phyloP scores from a whole-genome alignment of 2,113 vertebrate genomes.

The Otocyon megalotis region DNA sequence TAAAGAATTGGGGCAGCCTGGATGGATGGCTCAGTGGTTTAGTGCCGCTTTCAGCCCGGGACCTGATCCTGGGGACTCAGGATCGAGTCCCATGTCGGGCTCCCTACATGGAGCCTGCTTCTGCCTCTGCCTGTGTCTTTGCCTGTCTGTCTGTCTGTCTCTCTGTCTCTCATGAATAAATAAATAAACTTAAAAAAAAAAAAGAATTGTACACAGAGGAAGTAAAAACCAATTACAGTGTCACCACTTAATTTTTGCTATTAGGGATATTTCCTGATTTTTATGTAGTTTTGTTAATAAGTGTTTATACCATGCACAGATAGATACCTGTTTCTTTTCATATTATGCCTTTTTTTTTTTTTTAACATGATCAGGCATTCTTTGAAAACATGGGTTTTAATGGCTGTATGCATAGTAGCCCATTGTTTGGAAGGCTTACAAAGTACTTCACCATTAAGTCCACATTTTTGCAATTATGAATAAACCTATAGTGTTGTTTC shows the following conservation, averaged over 20 bases:
- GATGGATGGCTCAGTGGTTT: too few relatives aligned
- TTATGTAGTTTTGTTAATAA: background rate
- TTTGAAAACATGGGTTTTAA: conserved; percentile 36
- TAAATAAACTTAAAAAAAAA: background rate
- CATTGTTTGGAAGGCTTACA: background rate
- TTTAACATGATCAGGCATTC: background rate
- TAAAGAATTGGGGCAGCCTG: background rate
- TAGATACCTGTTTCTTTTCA: background rate
- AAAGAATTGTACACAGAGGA: background rate
- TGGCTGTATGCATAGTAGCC: background rate
- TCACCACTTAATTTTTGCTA: background rate
- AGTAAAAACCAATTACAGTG: background rate
- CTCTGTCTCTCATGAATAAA: too few relatives aligned
- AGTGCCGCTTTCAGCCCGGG: too few relatives aligned
- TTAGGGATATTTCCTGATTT: background rate
- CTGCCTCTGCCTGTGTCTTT: too few relatives aligned
- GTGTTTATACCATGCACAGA: background rate
- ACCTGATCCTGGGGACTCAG: too few relatives aligned
- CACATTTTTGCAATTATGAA: background rate
- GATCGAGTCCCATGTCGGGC: too few relatives aligned
- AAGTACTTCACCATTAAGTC: background rate
- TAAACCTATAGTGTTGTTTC: background rate
- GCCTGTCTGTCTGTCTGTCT: too few relatives aligned
- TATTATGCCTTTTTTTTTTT: background rate
- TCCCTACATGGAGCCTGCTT: too few relatives aligned